These are phyloP conservation scores for Neelides sp. DNA, from an alignment of 1,140 invertebrate species.

Conservation along the genomic window DNA sequence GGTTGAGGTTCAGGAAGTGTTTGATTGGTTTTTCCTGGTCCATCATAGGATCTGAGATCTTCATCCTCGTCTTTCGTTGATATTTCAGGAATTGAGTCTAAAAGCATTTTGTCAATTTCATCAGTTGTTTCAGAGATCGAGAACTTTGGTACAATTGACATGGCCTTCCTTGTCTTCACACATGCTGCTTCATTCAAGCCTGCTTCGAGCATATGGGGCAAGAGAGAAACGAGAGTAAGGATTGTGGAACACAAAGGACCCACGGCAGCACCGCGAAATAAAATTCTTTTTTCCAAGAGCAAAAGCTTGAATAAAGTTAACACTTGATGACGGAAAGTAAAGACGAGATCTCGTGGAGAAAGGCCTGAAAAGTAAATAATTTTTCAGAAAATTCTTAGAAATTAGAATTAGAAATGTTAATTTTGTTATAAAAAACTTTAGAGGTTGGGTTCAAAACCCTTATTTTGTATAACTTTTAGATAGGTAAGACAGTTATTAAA, in stretches of 20 bases:
- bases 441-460: too few relatives aligned
- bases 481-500: too few relatives aligned
- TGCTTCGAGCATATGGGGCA: constrained; percentile 77
- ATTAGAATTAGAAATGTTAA: too few relatives aligned
- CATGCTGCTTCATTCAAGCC: constrained; percentile 73
- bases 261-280: constrained; percentile 88
- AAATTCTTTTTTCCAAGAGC: constrained; percentile 73
- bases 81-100: not conserved
- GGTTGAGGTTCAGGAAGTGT: constrained; percentile 2
- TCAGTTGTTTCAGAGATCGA: not conserved
- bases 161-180: constrained; percentile 57
- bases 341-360: constrained; percentile 63
- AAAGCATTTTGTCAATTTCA: not conserved
- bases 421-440: too few relatives aligned
- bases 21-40: not conserved
- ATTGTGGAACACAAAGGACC: constrained; percentile 74
- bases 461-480: too few relatives aligned
- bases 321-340: constrained; percentile 81
- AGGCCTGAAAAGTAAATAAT: constrained; percentile 48
- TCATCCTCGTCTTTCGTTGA: too few relatives aligned
- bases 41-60: too few relatives aligned
- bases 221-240: constrained; percentile 74
- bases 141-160: constrained; percentile 58
- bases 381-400: constrained; percentile 3
- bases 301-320: constrained; percentile 87